Percentiles rank a stretch among this genome's conserved stretches.
Conservation (phyloP, 1,140 invertebrate genomes). For the Littorina saxatilis region DNA sequence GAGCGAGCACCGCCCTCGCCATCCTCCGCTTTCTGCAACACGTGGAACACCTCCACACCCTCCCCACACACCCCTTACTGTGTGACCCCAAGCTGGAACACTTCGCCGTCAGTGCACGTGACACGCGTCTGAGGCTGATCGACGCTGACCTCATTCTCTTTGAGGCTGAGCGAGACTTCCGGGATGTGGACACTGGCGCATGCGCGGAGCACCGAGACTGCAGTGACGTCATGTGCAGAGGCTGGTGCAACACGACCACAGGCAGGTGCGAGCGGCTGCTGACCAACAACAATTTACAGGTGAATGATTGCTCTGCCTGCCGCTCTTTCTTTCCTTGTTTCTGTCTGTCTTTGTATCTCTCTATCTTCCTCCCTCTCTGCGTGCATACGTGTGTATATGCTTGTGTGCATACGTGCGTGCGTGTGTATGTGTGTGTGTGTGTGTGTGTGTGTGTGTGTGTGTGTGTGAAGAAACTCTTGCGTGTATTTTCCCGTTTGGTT, state of each 20-base stretch:
- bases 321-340: too few species aligned
- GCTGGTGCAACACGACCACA: background rate
- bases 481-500: too few species aligned
- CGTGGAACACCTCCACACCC: background rate
- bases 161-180: background rate
- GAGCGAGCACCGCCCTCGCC: background rate
- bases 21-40: background rate
- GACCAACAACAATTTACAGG: conserved; percentile 14
- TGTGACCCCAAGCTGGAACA: conserved; percentile 19
- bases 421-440: too few species aligned
- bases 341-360: too few species aligned
- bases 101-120: background rate
- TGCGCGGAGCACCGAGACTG: background rate
- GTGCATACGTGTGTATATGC: too few species aligned
- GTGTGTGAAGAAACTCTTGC: too few species aligned
- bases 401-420: too few species aligned
- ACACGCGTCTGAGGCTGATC: background rate
- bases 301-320: background rate
- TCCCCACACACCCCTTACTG: background rate
- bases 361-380: too few species aligned
- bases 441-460: too few species aligned
- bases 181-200: background rate
- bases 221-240: conserved; percentile 22
- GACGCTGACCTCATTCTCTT: conserved; percentile 12
- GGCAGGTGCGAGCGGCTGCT: background rate